Base-by-base conservation (phyloP, 2,797 vertebrate genomes). In the Tapera naevia region DNA sequence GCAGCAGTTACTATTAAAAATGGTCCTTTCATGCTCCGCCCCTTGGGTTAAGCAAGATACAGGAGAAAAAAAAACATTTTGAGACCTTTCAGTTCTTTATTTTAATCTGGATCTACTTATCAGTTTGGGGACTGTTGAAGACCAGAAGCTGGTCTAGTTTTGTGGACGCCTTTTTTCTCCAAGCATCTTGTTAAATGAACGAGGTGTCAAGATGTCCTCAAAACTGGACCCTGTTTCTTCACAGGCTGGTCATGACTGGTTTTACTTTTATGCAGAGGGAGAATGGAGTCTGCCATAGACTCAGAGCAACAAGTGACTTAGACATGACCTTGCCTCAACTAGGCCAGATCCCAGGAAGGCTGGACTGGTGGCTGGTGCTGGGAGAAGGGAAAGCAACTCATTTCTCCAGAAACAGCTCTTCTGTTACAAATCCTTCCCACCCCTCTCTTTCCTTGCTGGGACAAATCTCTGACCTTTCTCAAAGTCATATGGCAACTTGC, bases 21-120 rank as follows among this genome's bases (percentile, higher is more conserved):
- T 5, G 9, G 4, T 18, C 12, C 18, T 82, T 45, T 41, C 0
- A 0, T 37, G 39, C 2, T 6, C 27, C 10, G 4, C 82, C 13
- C 5, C 45, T 64, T 79, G 41, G 17, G 16, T 46, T 13, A 51
- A 57, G 48, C 9, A 28, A 17, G 11, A 2, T 35, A n/a, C 5
- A 46, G n/a, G 8, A 30, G 17, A 70, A 70, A 21, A 70, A 21
- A 37, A 62, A 37, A 1, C 39, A 2, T 46, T 65, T 69, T 46
- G 30, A 58, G 56, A 24, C 30, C 7, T 80, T 81, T 51, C 67
- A 15, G 30, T 73, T 58, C 21, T 67, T 87, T 61, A 37, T 79
- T 86, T 67, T 88, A 41, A 24, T 69, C 14, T 51, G 39, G 4
- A n/a, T 73, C 5, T 62, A 39, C 7, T 17, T 70, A 7, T 27